Conservation (phyloP, 2,113 vertebrate species). For the Carollia perspicillata region DNA sequence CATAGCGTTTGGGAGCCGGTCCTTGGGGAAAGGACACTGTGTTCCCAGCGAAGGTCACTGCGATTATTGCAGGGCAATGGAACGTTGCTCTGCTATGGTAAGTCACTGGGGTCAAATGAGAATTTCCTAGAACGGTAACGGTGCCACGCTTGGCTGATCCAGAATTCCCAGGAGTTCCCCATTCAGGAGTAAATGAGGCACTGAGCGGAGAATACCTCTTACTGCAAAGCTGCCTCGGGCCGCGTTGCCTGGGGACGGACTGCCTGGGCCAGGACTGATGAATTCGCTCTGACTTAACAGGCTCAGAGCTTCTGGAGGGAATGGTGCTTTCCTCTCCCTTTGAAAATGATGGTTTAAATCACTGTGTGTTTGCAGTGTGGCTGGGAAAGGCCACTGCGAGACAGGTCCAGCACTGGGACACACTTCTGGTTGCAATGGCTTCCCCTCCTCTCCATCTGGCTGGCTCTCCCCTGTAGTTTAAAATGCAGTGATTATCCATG, state of each 20-base stretch:
- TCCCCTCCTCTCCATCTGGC: not conserved
- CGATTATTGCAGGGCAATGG: not conserved
- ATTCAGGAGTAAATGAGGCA: not conserved
- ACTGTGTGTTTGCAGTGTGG: not conserved
- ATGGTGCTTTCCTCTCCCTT: not conserved
- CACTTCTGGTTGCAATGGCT: not conserved
- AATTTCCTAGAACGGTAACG: constrained; percentile 23
- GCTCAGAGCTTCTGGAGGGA: not conserved
- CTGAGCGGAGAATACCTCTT: not conserved
- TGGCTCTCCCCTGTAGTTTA: not conserved
- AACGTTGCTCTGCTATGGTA: not conserved
- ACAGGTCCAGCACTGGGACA: not conserved
- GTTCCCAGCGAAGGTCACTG: not conserved
- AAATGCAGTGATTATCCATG: not conserved
- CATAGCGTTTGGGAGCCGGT: not conserved
- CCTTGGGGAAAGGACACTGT: not conserved
- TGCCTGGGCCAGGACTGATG: not conserved
- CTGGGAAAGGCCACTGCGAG: not conserved
- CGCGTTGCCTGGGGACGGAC: not conserved
- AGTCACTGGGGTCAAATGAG: constrained; percentile 17
- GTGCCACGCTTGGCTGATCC: not conserved
- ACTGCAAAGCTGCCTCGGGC: not conserved
- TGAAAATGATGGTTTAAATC: not conserved
- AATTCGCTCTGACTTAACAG: not conserved
- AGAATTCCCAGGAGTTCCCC: not conserved